Evolutionary conservation across 1,140 invertebrate genomes (phyloP).

Genomic region (Agrilus planipennis): DNA sequence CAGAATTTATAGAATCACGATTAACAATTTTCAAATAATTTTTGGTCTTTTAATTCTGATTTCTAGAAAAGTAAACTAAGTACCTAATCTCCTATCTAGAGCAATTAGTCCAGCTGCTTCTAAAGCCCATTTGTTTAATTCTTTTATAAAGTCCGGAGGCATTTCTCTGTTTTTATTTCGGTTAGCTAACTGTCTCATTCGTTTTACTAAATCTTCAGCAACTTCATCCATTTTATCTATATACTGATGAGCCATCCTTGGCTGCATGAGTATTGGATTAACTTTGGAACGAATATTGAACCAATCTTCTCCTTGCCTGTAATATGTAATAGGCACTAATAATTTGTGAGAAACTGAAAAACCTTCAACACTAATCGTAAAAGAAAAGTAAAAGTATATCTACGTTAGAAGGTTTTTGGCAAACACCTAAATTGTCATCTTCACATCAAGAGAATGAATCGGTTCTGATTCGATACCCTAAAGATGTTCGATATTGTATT

Average conservation of each 20-base stretch:
- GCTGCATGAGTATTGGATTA: conserved; percentile 42
- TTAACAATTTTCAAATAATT: too few relatives aligned
- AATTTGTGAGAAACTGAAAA: too few relatives aligned
- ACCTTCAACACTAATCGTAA: too few relatives aligned
- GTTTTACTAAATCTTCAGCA: conserved; percentile 36
- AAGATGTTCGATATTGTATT: too few relatives aligned
- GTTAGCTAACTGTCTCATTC: conserved; percentile 40
- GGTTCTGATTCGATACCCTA: too few relatives aligned
- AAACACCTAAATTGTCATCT: too few relatives aligned
- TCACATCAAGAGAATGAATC: too few relatives aligned
- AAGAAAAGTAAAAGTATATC: too few relatives aligned
- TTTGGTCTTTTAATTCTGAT: too few relatives aligned
- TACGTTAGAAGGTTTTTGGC: too few relatives aligned
- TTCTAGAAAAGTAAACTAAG: too few relatives aligned
- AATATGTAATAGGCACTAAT: conserved; percentile 6
- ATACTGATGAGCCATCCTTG: conserved; percentile 37
- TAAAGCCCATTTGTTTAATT: conserved; percentile 53
- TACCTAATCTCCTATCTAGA: conserved; percentile 47
- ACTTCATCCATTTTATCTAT: conserved; percentile 36
- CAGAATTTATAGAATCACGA: too few relatives aligned
- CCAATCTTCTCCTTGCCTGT: conserved; percentile 42
- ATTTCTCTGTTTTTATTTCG: conserved; percentile 37
- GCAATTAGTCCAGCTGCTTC: conserved; percentile 56
- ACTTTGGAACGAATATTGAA: conserved; percentile 38
- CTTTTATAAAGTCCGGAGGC: conserved; percentile 42